Conservation (phyloP, 2,888 invertebrate species). For the Aricia artaxerxes region DNA sequence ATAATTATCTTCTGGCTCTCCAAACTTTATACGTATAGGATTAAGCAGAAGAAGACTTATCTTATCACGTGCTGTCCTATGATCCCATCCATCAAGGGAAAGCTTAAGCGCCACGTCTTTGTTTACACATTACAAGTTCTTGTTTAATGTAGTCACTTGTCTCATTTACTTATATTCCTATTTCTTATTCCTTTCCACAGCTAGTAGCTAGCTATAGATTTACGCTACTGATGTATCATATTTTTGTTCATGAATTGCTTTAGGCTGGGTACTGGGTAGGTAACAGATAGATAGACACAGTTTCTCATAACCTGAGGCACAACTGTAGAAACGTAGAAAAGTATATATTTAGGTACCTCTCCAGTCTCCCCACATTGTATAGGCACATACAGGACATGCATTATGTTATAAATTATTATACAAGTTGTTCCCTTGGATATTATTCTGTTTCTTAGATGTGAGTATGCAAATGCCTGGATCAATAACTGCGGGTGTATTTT, state of each 20-base stretch:
- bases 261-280: no score
- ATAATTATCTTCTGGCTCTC: not conserved
- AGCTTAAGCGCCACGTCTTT: not conserved
- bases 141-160: not conserved
- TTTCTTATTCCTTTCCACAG: not conserved
- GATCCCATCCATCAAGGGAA: not conserved
- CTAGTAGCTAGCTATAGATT: not conserved
- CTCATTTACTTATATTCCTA: not conserved
- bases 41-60: not conserved
- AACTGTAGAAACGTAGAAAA: no score
- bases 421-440: no score
- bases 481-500: constrained; percentile 36
- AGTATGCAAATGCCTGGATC: constrained; percentile 39
- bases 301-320: not conserved
- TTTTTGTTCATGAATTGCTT: no score
- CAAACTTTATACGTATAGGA: not conserved
- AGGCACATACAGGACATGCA: no score
- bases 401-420: no score
- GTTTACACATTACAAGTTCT: not conserved
- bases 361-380: no score
- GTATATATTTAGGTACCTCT: no score
- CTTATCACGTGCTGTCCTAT: not conserved
- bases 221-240: not conserved
- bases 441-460: not conserved
- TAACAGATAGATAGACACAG: no score